Base-by-base conservation (phyloP, 1,140 invertebrate genomes). In the Heterodera schachtii region DNA sequence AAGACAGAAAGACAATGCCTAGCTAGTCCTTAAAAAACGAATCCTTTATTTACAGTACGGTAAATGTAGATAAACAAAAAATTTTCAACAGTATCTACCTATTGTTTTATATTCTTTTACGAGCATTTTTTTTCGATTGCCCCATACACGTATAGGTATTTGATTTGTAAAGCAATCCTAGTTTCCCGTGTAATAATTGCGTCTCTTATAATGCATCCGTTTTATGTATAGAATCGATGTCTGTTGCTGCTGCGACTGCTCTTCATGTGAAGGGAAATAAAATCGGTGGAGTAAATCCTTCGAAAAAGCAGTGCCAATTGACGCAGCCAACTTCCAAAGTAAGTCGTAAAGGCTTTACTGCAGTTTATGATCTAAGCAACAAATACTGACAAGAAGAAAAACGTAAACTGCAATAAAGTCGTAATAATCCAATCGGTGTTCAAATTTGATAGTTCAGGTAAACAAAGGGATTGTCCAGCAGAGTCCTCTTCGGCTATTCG, bases 401-500 rank as follows among this genome's bases (percentile, higher is more conserved):
- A 0, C 31, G 31, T 31, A 31, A 31, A 31, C 31, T 31, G 31
- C 31, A 31, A 31, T 31, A 31, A 31, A 31, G 31, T 31, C 31
- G 31, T 31, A 31, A 31, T 31, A 31, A 31, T 0, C 31, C 31
- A 31, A 31, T 31, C 31, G 31, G 31, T 31, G 31, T 31, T 31
- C 31, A 31, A 31, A 31, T 31, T 31, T 31, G 31, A 31, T 31
- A 31, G 31, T 31, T 31, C 31, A 31, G 57, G 5, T 64, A 64
- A 13, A 19, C 16, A 64, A 31, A 31, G 31, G 31, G 31, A 31
- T 31, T 31, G 31, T 31, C 31, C 31, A 31, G 11, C 57, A n/a
- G 16, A 64, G 57, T 19, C 57, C 57, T 64, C 69, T 71, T 71
- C 69, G 44, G 31, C 19, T 71, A 41, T 71, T 71, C 44, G 69